Base-by-base conservation (phyloP, 2,888 invertebrate genomes). In the Stratiomys singularior region DNA sequence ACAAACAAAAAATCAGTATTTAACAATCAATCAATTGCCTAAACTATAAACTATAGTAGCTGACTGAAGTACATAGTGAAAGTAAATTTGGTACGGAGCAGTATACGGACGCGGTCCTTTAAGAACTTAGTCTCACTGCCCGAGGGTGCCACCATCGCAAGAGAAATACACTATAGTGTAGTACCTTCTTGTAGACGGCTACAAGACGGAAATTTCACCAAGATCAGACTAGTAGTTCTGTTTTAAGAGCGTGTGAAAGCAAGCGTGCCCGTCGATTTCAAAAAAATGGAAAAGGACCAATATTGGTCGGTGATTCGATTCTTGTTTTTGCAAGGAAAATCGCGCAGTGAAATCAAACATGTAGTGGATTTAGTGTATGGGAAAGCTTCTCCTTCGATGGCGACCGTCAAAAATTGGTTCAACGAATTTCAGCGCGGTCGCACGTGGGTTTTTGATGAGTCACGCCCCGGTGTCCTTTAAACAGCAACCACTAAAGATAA, bases 241-340 rank as follows among this genome's bases (percentile, higher is more conserved):
- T 76, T 80, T 80, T 80, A 63, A 78, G 78, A 69, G 79, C 71
- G 78, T 79, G 56, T 79, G 78, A 64, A 79, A 80, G 79, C 78
- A 52, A 69, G 63, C 64, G 78, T 80, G 77, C 80, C 78, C 56
- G 78, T 63, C 67, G 78, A 77, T 72, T 52, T 79, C 46, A 63
- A 30, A 76, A 71, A 79, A 76, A 80, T 77, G 69, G 74, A 77
- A 78, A 78, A 76, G 77, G 69, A 78, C 71, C 78, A 78, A 77
- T 78, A 77, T 77, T 76, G 28, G 69, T 37, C 37, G 37, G 9
- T 3, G 9, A 37, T 79, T 79, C 71, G 71, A 78, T 79, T 76
- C 21, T 44, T 60, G 76, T 60, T 76, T 76, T 63, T 76, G 76
- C 63, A 76, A 76, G 63, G 76, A 63, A 76, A 76, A 60, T 44